A percentile compares a stretch with the other conserved stretches of the same genome.
Conservation (phyloP, 2,797 vertebrate genomes). For the Xenentodon cancila region DNA sequence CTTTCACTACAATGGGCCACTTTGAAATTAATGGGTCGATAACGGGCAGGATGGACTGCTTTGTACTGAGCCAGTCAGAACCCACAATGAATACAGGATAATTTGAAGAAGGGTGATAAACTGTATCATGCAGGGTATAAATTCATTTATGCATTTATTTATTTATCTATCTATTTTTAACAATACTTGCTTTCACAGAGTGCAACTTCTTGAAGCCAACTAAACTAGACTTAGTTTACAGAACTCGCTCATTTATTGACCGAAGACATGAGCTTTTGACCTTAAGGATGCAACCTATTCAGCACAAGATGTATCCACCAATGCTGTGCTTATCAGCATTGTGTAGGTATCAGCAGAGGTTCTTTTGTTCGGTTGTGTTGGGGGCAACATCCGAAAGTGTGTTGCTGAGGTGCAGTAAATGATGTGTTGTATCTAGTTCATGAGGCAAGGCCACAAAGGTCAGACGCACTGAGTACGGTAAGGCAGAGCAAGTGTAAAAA, state of each 20-base stretch:
- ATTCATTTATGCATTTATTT: constrained; percentile 41
- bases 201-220: constrained; percentile 11
- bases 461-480: constrained; percentile 52
- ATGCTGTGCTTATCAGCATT: constrained; percentile 4
- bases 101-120: constrained; percentile 49
- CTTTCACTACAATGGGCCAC: constrained; percentile 84
- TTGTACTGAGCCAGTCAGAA: constrained; percentile 76
- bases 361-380: constrained; percentile 16
- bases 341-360: constrained; percentile 25
- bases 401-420: constrained; percentile 37
- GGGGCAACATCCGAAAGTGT: constrained; percentile 30
- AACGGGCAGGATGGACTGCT: constrained; percentile 82
- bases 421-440: constrained; percentile 38
- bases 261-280: constrained; percentile 28
- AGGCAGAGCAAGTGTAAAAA: constrained; percentile 72
- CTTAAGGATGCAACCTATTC: constrained; percentile 18
- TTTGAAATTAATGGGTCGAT: constrained; percentile 88
- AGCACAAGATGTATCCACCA: constrained; percentile 13
- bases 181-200: constrained; percentile 20
- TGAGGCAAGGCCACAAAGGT: constrained; percentile 65
- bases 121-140: constrained; percentile 38
- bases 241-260: constrained; percentile 15
- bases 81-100: constrained; percentile 63
- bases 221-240: constrained; percentile 21
- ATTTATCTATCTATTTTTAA: constrained; percentile 30